Percentiles rank a stretch among this genome's conserved stretches.
Conservation (phyloP, 1,140 invertebrate species). For the Leptinotarsa defecta region DNA sequence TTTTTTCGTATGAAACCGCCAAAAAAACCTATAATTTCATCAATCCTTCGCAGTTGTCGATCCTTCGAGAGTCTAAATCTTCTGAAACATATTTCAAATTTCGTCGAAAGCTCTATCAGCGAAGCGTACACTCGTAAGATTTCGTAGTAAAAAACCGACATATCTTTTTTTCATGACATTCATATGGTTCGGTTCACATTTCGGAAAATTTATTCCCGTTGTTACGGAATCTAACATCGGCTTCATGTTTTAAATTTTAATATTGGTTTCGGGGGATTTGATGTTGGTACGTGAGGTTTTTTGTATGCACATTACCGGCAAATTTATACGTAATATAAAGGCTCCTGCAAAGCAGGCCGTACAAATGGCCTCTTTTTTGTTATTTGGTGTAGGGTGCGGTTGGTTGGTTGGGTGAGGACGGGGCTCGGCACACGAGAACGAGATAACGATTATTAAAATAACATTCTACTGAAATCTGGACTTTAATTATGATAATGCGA, state of each 20-base stretch:
- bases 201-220: conserved; percentile 22
- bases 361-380: conserved; percentile 25
- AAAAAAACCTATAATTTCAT: too few species aligned
- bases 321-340: conserved; percentile 4
- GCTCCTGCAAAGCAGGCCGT: conserved; percentile 16
- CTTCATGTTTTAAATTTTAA: conserved; percentile 28
- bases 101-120: background rate
- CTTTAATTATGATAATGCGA: conserved; percentile 24
- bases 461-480: conserved; percentile 19
- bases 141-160: background rate
- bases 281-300: conserved; percentile 23
- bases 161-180: conserved; percentile 19
- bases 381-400: conserved; percentile 19
- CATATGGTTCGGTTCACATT: conserved; percentile 13
- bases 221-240: conserved; percentile 24
- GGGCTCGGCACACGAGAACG: conserved; percentile 21
- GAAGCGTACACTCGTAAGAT: background rate
- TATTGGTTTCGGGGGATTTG: conserved; percentile 24
- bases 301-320: conserved; percentile 6
- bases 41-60: too few species aligned
- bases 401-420: background rate
- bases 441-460: conserved; percentile 29
- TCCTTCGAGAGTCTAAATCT: background rate
- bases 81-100: background rate
- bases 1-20: too few species aligned